Base-by-base conservation (phyloP, 2,888 invertebrate genomes). In the Lasius fuliginosus region DNA sequence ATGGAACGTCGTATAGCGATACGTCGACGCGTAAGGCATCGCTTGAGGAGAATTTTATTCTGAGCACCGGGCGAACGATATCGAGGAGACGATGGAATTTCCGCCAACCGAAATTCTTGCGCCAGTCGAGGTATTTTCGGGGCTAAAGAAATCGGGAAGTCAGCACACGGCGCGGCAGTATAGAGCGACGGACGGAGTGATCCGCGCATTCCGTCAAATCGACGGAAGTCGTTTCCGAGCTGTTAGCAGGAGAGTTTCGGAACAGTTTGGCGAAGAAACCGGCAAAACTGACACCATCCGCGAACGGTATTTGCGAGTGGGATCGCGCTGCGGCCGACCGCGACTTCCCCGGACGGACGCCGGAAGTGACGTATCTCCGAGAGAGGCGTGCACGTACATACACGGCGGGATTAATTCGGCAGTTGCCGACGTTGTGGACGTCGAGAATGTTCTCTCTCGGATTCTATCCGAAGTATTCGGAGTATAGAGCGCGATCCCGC, bases 401-500 rank as follows among this genome's bases (percentile, higher is more conserved):
- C 36, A 60, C 46, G 23, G n/a, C 53, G 79, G 60, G 83, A 85
- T 90, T 90, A 87, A 90, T 90, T 90, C 90, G 88, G 89, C 88
- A 88, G 88, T 84, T 90, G 79, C 88, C 85, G 88, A 85, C 88
- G 83, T 67, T 67, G 65, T 83, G 84, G 85, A 90, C 85, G 90
- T 86, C 89, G 85, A 90, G 90, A 90, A 90, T 89, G 88, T 90
- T 88, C 86, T 81, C 60, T 62, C 73, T 73, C 76, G 83, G 88
- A 88, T 89, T 90, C 90, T 89, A 84, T 87, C 89, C 88, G 74
- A 90, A 86, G 90, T 89, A 85, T 90, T 89, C 68, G 82, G 79
- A 81, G 53, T 58, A 85, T 65, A 85, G 88, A 36, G 60, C 53
- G 49, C 60, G 18, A 60, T 40, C 23, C 49, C 60, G 60, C 71